phyloP scores from a whole-genome alignment of 1,140 invertebrate species.

The Maconellicoccus hirsutus region DNA sequence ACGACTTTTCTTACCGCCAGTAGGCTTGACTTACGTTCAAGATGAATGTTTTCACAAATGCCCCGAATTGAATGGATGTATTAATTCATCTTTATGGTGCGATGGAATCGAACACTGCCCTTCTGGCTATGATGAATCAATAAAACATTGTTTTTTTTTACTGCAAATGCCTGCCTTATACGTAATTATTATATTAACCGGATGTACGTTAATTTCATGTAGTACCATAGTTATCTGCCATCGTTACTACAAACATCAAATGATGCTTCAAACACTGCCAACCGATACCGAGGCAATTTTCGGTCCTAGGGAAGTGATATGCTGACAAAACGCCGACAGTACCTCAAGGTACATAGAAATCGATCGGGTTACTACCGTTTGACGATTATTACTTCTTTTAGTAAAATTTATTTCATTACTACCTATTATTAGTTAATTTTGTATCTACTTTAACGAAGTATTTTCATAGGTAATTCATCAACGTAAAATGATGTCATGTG shows the following conservation, averaged over 20 bases:
- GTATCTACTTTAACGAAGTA: not conserved
- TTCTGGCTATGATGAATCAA: slow-evolving; percentile 66
- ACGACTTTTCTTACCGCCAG: not conserved
- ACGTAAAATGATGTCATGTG: not conserved
- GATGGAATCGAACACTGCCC: slow-evolving; percentile 75
- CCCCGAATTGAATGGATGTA: slow-evolving; percentile 75
- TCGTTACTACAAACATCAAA: slow-evolving; percentile 8
- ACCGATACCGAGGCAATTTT: slow-evolving; percentile 32
- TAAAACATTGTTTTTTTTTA: slow-evolving; percentile 62
- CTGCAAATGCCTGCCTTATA: slow-evolving; percentile 60
- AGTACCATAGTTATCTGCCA: slow-evolving; percentile 23
- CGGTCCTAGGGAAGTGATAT: slow-evolving; percentile 54
- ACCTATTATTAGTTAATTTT: not conserved
- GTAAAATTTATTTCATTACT: not conserved
- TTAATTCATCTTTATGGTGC: slow-evolving; percentile 77
- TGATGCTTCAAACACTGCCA: slow-evolving; percentile 28
- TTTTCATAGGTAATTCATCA: not conserved
- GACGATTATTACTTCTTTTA: slow-evolving; percentile 36
- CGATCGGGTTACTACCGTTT: slow-evolving; percentile 77
- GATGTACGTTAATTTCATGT: slow-evolving; percentile 29
- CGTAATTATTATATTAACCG: slow-evolving; percentile 38
- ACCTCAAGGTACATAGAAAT: slow-evolving; percentile 82
- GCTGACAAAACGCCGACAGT: slow-evolving; percentile 78
- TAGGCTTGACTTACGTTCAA: not conserved
- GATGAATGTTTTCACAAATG: slow-evolving; percentile 57